phyloP scores from a whole-genome alignment of 1,140 invertebrate species.

The Asobara japonica region DNA sequence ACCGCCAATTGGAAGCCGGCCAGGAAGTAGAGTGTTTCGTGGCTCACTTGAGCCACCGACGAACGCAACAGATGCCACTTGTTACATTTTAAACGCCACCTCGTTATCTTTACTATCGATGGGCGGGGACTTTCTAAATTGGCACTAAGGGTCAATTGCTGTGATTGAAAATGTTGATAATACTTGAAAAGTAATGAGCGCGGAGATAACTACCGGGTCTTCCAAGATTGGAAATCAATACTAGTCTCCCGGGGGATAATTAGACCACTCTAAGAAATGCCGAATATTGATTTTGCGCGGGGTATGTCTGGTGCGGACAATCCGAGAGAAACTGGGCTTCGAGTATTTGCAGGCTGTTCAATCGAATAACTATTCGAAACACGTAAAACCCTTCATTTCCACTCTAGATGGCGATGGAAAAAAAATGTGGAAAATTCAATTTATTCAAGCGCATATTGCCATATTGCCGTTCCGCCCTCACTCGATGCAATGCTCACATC shows the following conservation, averaged over 20 bases:
- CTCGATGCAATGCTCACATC: neutral
- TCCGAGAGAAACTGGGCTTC: neutral
- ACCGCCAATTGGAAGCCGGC: constrained; percentile 52
- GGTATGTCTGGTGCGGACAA: neutral
- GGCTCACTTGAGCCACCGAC: constrained; percentile 43
- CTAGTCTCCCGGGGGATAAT: neutral
- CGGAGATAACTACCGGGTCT: neutral
- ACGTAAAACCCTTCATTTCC: neutral
- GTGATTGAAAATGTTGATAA: neutral
- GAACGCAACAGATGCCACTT: constrained; percentile 57
- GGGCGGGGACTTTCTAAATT: neutral
- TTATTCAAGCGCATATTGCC: too few species aligned
- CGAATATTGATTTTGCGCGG: neutral
- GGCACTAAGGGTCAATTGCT: neutral
- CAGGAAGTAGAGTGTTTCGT: constrained; percentile 49
- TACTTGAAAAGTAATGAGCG: neutral
- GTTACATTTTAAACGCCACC: constrained; percentile 45
- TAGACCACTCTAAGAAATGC: neutral
- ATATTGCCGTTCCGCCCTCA: neutral
- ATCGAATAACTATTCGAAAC: neutral
- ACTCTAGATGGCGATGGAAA: neutral
- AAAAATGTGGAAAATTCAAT: neutral
- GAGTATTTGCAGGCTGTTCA: constrained; percentile 4
- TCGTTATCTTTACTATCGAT: neutral
- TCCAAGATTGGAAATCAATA: neutral